Conservation (phyloP, 2,888 invertebrate genomes). For the Ormia ochracea region DNA sequence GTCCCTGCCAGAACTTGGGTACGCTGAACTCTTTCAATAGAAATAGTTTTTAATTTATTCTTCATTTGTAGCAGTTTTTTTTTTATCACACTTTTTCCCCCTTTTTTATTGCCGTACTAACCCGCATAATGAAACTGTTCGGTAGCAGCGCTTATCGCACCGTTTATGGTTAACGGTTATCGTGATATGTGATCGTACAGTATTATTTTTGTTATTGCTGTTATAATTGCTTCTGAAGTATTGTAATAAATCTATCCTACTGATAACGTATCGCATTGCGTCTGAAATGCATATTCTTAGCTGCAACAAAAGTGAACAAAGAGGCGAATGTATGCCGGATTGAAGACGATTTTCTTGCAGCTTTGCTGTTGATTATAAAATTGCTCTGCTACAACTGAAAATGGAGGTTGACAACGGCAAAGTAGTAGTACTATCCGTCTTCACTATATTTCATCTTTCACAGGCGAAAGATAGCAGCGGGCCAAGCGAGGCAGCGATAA, state of each 20-base stretch:
- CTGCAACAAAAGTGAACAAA: neutral
- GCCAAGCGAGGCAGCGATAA: too few relatives aligned
- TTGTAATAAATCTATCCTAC: too few relatives aligned
- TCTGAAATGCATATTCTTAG: neutral
- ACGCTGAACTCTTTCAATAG: neutral
- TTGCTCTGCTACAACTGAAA: too few relatives aligned
- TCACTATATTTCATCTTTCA: too few relatives aligned
- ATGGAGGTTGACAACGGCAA: too few relatives aligned
- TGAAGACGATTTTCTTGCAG: too few relatives aligned
- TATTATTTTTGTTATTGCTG: neutral
- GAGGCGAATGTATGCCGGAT: neutral
- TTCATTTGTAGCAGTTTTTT: neutral
- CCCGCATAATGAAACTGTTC: conserved; percentile 33
- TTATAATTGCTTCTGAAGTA: neutral
- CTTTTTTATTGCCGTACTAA: conserved; percentile 5
- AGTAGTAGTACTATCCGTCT: too few relatives aligned
- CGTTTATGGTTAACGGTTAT: conserved; percentile 12
- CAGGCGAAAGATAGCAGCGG: too few relatives aligned
- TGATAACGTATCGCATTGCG: conserved; percentile 4
- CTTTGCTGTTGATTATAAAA: too few relatives aligned
- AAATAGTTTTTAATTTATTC: neutral
- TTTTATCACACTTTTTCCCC: neutral
- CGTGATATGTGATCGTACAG: neutral
- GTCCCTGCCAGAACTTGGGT: neutral
- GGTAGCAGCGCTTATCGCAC: conserved; percentile 24